Conservation (phyloP, 2,888 invertebrate species). For the Dynastes maya region DNA sequence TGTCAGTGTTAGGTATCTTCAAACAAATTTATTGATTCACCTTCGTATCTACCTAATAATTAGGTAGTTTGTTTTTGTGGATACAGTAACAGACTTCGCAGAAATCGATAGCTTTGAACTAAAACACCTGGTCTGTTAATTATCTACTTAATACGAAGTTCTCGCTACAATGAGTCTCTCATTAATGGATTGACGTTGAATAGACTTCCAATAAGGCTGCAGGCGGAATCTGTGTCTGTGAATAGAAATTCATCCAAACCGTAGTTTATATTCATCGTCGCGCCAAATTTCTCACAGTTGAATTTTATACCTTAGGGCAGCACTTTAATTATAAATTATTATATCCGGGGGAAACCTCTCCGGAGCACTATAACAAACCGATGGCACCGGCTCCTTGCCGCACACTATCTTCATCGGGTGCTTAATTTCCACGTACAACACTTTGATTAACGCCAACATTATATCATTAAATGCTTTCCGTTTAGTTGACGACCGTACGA, state of each 20-base stretch:
- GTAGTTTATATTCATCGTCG: neutral
- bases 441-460: too few species aligned
- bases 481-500: too few species aligned
- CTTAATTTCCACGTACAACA: too few species aligned
- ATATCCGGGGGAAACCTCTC: neutral
- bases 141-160: neutral
- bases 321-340: slow-evolving; percentile 4
- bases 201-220: neutral
- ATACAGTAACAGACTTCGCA: too few species aligned
- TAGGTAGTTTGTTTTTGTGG: too few species aligned
- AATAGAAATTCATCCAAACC: neutral
- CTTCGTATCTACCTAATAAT: too few species aligned
- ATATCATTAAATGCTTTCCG: too few species aligned
- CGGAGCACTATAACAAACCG: neutral
- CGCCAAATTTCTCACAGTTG: neutral
- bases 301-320: neutral
- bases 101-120: too few species aligned
- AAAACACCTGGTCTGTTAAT: too few species aligned
- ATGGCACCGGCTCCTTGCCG: neutral
- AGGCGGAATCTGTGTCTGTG: neutral
- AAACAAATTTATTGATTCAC: too few species aligned
- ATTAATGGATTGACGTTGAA: neutral
- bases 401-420: too few species aligned
- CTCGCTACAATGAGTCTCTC: neutral
- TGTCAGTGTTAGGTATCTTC: too few species aligned